Evolutionary conservation across 2,888 invertebrate genomes (phyloP).

Genomic region (Julus scanicus): DNA sequence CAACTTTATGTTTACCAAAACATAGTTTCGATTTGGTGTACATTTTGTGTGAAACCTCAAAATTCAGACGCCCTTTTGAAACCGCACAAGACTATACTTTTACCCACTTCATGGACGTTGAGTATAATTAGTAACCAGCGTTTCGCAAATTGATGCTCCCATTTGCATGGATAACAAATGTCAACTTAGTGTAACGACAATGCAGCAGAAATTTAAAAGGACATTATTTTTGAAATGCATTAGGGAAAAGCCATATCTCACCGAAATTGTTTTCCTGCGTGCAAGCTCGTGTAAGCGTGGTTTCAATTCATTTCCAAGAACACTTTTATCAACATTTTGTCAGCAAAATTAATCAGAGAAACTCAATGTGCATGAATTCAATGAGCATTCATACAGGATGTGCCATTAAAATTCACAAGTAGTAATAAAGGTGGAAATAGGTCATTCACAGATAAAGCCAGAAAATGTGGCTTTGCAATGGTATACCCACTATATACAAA

Average conservation of each 20-base stretch:
- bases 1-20: not conserved
- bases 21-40: not conserved
- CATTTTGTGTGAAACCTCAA: constrained; percentile 38
- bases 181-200: constrained; percentile 42
- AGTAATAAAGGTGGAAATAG: too few relatives aligned
- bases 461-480: too few relatives aligned
- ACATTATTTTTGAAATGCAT: constrained; percentile 39
- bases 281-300: not conserved
- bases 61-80: constrained; percentile 30
- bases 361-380: not conserved
- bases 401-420: too few relatives aligned
- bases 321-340: constrained; percentile 24
- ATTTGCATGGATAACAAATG: constrained; percentile 25
- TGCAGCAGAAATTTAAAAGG: constrained; percentile 29
- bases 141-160: constrained; percentile 15
- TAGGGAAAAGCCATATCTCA: constrained; percentile 39
- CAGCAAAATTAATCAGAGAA: not conserved
- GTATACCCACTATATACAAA: too few relatives aligned
- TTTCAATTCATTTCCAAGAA: constrained; percentile 2
- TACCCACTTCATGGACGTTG: constrained; percentile 23
- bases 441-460: too few relatives aligned
- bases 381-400: too few relatives aligned
- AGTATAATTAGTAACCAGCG: constrained; percentile 36
- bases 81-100: not conserved
- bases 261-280: constrained; percentile 6